A percentile compares a stretch with the other conserved stretches of the same genome.
Evolutionary conservation across 2,113 vertebrate species (phyloP).

Genomic region (Corythaixoides concolor): DNA sequence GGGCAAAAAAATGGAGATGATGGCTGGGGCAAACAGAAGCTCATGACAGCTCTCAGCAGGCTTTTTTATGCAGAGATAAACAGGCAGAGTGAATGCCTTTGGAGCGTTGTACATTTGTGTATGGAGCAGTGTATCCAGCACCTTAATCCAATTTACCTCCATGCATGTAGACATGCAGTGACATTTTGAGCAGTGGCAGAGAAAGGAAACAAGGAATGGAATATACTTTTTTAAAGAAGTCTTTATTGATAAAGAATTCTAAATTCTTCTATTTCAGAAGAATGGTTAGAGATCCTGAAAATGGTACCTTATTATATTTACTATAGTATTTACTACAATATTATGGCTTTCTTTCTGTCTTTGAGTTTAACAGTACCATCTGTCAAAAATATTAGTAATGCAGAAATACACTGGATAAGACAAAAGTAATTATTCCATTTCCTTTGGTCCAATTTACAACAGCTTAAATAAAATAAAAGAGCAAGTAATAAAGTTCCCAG

Average conservation of each 20-base stretch:
- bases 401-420: not conserved
- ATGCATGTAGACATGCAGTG: not conserved
- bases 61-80: not conserved
- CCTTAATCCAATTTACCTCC: not conserved
- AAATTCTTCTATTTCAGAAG: not conserved
- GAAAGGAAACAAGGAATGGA: not conserved
- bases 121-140: not conserved
- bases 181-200: not conserved
- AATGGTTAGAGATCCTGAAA: not conserved
- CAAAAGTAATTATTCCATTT: conserved; percentile 35
- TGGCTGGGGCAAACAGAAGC: not conserved
- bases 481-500: not conserved
- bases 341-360: conserved; percentile 2
- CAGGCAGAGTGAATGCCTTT: not conserved
- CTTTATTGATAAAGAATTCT: not conserved
- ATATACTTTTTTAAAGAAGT: not conserved
- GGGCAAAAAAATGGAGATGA: not conserved
- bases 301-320: not conserved
- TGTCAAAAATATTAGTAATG: conserved; percentile 38
- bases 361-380: conserved; percentile 9
- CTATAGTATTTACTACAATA: not conserved
- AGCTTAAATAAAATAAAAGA: conserved; percentile 8
- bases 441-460: not conserved
- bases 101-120: not conserved
- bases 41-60: not conserved